Evolutionary conservation across 1,140 invertebrate genomes (phyloP), one percentile per base, ranked within the genome.

Genomic region (Andrena cerasifolii): DNA sequence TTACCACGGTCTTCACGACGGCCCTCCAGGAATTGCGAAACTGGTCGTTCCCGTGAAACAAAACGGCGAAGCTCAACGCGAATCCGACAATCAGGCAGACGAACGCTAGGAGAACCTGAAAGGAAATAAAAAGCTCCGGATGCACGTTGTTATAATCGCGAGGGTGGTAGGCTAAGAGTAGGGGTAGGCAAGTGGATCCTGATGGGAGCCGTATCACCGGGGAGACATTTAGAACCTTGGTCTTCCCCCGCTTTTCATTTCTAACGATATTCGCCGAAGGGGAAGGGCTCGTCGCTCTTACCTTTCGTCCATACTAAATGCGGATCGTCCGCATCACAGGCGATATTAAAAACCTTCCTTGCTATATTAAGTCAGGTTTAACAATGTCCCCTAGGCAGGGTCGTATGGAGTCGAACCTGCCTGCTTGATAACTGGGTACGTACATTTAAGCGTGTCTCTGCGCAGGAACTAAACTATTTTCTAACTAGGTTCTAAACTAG

Each of bases 51-150:
- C 85, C 85, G 83, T 89, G 86, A 83, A 94, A 94, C 67, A 92
- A 89, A 73, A 94, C 90, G 59, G 91, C 91, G 88, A 94, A 94
- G 66, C 93, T 93, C 72, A 94, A 90, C 54, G 93, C 91, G 86
- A 94, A 95, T 67, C 93, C 94, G 43, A 94, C 85, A 66, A 94
- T 90, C 58, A 94, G 87, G 80, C 91, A 94, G 47, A 93, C 84
- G 87, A 94, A 95, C 40, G 93, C 91, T 58, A 90, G 74, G 59
- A 94, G 84, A 65, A 94, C 92, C 91, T 93, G 71, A 79, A 88
- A 87, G 47, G 67, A 79, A 84, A 85, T 84, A 83, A 86, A 86
- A 84, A 87, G 75, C 58, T 21, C 43, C 75, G 72, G 78, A 87
- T 85, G 80, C 70, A 78, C 68, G 80, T 89, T 78, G 80, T 88